Conservation (phyloP, 23 tunicate genomes). For the Botrylloides violaceus region DNA sequence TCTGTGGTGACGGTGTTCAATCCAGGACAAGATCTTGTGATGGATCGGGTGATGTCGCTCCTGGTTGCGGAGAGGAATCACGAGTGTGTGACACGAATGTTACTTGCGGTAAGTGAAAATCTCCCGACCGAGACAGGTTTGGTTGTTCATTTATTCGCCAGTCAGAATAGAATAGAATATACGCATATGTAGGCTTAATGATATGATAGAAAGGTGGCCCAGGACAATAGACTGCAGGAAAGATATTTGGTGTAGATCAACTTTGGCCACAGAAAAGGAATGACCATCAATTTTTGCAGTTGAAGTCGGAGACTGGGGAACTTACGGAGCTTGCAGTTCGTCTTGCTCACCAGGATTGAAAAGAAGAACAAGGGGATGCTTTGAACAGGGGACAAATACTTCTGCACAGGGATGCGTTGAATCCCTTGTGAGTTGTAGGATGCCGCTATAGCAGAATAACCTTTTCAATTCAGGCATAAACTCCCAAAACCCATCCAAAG, state of each 20-base stretch:
- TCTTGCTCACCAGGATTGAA: constrained; percentile 6
- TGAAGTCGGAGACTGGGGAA: constrained; percentile 9
- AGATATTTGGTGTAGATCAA: too few relatives aligned
- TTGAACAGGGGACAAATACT: not conserved
- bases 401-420: constrained; percentile 11
- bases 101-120: not conserved
- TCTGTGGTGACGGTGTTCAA: not conserved
- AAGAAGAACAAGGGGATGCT: not conserved
- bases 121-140: not conserved
- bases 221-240: too few relatives aligned
- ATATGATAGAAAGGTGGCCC: too few relatives aligned
- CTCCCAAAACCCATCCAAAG: too few relatives aligned
- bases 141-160: too few relatives aligned
- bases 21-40: not conserved
- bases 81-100: not conserved
- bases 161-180: not conserved
- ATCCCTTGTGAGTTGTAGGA: constrained; percentile 2
- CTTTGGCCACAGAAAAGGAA: not conserved
- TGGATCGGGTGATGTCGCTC: not conserved
- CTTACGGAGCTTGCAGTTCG: not conserved
- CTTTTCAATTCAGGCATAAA: too few relatives aligned
- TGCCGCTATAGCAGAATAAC: too few relatives aligned
- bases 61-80: not conserved
- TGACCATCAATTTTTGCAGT: not conserved
- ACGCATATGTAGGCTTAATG: too few relatives aligned